Percentiles rank a stretch among this genome's conserved stretches.
These are phyloP conservation scores for Brachylomia viminalis DNA, from an alignment of 2,888 invertebrate species.

Conservation along the genomic window DNA sequence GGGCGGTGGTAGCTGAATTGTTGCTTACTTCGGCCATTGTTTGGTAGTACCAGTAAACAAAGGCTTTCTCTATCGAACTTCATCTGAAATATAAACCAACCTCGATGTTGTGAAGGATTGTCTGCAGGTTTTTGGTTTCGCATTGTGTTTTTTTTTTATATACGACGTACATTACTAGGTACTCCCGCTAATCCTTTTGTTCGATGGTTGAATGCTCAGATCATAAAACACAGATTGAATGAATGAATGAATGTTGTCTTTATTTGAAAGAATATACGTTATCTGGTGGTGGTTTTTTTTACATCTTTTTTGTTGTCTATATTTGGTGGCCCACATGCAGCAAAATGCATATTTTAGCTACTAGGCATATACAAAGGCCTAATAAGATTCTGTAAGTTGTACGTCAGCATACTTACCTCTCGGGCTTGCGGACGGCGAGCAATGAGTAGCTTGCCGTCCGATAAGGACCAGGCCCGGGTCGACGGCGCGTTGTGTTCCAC, in stretches of 20 bases:
- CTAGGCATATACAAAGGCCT: neutral
- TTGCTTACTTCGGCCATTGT: constrained; percentile 35
- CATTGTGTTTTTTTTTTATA: no score
- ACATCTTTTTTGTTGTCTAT: neutral
- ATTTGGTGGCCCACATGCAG: no score
- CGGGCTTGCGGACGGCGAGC: no score
- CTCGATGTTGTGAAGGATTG: neutral
- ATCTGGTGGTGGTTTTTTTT: neutral
- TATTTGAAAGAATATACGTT: neutral
- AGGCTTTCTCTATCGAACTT: constrained; percentile 4
- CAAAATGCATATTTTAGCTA: neutral
- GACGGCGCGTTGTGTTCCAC: no score
- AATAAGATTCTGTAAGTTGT: neutral
- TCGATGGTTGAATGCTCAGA: no score
- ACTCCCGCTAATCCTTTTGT: neutral
- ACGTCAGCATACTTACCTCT: neutral
- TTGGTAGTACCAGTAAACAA: constrained; percentile 6
- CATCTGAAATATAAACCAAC: neutral
- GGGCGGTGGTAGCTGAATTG: constrained; percentile 21
- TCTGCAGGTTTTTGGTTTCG: neutral
- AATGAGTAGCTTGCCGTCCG: no score
- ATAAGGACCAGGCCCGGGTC: no score
- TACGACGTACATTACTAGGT: no score
- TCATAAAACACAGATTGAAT: no score
- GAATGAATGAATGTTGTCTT: neutral